These are phyloP conservation scores for Rapana venosa DNA, from an alignment of 2,888 invertebrate genomes.

Conservation along the genomic window DNA sequence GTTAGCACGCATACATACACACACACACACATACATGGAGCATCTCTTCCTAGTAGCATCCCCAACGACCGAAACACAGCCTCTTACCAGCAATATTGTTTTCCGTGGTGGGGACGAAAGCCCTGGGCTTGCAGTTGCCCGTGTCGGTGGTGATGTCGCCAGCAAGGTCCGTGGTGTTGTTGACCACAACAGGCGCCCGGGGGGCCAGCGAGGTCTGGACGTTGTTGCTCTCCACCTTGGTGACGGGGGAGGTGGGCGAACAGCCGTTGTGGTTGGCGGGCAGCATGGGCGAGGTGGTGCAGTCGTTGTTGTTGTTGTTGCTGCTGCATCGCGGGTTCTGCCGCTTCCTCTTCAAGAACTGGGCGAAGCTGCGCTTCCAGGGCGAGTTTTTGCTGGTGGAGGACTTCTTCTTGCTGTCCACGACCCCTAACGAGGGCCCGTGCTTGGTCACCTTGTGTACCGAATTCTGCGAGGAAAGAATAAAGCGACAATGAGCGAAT, in stretches of 20 bases:
- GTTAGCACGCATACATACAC: no score
- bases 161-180: constrained; percentile 22
- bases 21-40: no score
- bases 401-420: constrained; percentile 53
- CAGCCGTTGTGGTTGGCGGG: constrained; percentile 43
- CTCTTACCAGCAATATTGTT: constrained; percentile 39
- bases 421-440: not conserved
- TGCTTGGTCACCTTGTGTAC: constrained; percentile 24
- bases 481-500: no score
- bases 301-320: constrained; percentile 69
- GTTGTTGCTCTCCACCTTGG: constrained; percentile 17
- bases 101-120: not conserved
- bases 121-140: constrained; percentile 35
- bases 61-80: not conserved
- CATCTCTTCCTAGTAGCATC: no score
- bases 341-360: constrained; percentile 68
- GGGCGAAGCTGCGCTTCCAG: constrained; percentile 71
- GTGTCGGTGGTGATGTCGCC: constrained; percentile 14
- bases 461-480: not conserved
- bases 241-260: not conserved
- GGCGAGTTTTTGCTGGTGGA: constrained; percentile 58
- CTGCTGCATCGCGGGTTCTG: constrained; percentile 52
- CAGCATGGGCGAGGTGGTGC: constrained; percentile 58
- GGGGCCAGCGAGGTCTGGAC: constrained; percentile 13
- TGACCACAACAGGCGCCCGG: not conserved